Evolutionary conservation across 1,140 invertebrate species (phyloP), one percentile per base, ranked within the genome.

Genomic region (Zaprionus davidi): DNA sequence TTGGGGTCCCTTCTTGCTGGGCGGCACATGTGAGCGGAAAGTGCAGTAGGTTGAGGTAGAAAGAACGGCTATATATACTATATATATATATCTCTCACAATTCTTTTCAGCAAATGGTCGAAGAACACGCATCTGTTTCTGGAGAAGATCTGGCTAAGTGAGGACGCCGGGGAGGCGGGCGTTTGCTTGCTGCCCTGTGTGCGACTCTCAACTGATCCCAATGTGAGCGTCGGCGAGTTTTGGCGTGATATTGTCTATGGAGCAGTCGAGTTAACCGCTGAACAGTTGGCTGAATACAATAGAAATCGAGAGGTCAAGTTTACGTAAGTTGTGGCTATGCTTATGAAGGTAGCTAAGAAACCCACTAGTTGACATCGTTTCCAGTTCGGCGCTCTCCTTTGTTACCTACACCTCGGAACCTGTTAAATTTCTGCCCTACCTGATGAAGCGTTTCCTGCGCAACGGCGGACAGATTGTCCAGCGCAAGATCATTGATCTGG

Each of bases 1-100:
- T 1, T 97, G 96, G 96, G 93, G 93, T 9, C 96, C 96, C 3
- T 97, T 95, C 91, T 82, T 96, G 3, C 85, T 95, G 17, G 94
- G 94, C 3, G 93, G 94, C n/a, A 96, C 96, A 7, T 92, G 95
- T 3, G 68, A 86, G 34, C 74, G 94, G 0, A 93, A 95, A 76
- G 92, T 96, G 53, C 79, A 93, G 95, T 96, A 93, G 93, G 92
- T 93, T 5, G 2, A 2, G 1, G 0, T 93, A 11, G 3, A 2
- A 1, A 3, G 2, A 34, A 44, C 5, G 3, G 0, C 6, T 11
- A 15, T 31, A 15, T 34, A 15, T 13, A 41, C 31, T 56, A 17
- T 17, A 49, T 56, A 17, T 17, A 49, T n/a, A 31, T 57, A 15
- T 17, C 56, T 57, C 17, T 17, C 56, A 55, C 9, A n/a, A 22